These are phyloP conservation scores for Lonchura striata DNA, from an alignment of 2,113 vertebrate genomes.

Conservation along the genomic window DNA sequence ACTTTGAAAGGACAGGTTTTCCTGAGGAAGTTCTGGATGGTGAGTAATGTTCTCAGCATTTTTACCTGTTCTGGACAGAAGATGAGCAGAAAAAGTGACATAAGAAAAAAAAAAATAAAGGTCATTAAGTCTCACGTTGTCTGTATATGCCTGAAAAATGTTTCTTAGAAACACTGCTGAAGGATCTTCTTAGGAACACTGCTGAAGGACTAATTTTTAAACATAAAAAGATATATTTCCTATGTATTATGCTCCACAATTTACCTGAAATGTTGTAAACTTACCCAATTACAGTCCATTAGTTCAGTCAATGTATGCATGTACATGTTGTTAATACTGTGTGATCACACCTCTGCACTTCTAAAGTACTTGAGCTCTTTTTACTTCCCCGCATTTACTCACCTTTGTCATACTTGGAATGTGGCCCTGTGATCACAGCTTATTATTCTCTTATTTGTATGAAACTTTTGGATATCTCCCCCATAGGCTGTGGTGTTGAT, in stretches of 20 bases:
- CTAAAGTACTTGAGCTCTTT: not conserved
- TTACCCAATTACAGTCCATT: not conserved
- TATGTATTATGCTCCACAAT: not conserved
- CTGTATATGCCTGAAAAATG: not conserved
- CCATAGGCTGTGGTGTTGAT: rapidly evolving
- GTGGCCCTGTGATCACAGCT: not conserved
- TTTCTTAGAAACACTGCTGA: not conserved
- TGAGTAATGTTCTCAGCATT: constrained; percentile 46
- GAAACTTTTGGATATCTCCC: not conserved
- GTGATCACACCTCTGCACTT: not conserved
- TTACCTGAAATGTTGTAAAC: not conserved
- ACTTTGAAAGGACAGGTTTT: constrained; percentile 84
- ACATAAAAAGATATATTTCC: rapidly evolving
- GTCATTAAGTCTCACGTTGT: not conserved
- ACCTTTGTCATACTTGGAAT: not conserved
- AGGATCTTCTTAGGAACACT: not conserved
- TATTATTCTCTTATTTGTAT: not conserved
- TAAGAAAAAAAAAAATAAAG: not conserved
- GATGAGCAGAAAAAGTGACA: not conserved
- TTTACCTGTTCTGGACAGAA: not conserved
- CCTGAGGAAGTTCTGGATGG: constrained; percentile 94
- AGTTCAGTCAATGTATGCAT: not conserved
- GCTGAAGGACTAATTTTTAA: not conserved
- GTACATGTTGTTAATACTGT: not conserved
- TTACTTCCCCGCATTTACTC: not conserved